These are phyloP conservation scores for Nipponia nippon DNA, from an alignment of 2,113 vertebrate genomes.

Conservation along the genomic window DNA sequence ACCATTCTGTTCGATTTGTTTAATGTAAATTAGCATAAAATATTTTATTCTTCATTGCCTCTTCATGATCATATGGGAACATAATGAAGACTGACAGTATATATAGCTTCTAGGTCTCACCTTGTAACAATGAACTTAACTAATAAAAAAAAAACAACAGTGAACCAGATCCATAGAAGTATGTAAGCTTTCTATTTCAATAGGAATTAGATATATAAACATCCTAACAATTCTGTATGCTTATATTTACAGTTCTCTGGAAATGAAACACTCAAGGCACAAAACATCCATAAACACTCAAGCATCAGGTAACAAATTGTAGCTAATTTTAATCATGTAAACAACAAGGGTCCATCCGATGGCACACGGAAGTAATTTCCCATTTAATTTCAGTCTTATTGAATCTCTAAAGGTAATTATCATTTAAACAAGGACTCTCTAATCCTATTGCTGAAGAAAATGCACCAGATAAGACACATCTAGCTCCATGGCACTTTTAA, in stretches of 20 bases:
- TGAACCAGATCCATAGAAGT: neutral
- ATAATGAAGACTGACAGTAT: neutral
- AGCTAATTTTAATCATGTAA: slow-evolving; percentile 54
- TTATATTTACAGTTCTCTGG: slow-evolving; percentile 4
- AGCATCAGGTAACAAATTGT: neutral
- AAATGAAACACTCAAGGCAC: slow-evolving; percentile 40
- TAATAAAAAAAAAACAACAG: neutral
- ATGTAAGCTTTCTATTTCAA: neutral
- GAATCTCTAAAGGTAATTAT: slow-evolving; percentile 5
- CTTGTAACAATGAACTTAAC: neutral
- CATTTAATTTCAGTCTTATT: slow-evolving; percentile 26
- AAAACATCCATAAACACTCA: slow-evolving; percentile 33
- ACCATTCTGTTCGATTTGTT: neutral
- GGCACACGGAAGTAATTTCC: neutral
- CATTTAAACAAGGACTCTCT: neutral
- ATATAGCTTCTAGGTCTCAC: neutral
- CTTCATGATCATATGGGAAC: neutral
- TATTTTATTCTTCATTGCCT: neutral
- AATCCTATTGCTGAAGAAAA: neutral
- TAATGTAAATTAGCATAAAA: neutral
- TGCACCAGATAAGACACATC: neutral
- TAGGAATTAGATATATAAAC: neutral
- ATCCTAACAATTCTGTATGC: neutral
- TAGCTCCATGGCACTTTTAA: neutral
- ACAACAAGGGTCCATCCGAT: slow-evolving; percentile 32